Evolutionary conservation across 1,140 invertebrate species (phyloP).

Genomic region (Nasonia vitripennis): DNA sequence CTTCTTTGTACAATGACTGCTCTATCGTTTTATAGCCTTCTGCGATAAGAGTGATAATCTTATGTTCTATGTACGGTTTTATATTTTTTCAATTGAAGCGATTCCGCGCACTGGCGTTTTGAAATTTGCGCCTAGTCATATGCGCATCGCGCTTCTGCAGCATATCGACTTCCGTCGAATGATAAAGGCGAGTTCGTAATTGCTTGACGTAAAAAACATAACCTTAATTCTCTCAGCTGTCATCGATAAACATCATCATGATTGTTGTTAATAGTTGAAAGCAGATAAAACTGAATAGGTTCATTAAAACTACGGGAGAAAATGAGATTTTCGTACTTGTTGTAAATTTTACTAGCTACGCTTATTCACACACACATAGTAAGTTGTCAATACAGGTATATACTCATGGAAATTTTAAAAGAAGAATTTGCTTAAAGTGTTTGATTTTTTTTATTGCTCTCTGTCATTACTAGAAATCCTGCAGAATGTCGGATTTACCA

Average conservation of each 20-base stretch:
- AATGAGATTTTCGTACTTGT: constrained; percentile 10
- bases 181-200: neutral
- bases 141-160: too few species aligned
- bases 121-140: too few species aligned
- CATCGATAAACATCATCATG: constrained; percentile 37
- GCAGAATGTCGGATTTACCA: constrained; percentile 80
- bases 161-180: too few species aligned
- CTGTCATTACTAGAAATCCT: constrained; percentile 44
- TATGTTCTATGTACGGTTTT: too few species aligned
- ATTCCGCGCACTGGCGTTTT: too few species aligned
- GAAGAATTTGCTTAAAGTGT: neutral
- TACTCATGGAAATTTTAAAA: neutral
- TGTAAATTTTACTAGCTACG: neutral
- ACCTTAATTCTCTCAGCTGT: constrained; percentile 34
- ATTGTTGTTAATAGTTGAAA: constrained; percentile 30
- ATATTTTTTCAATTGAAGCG: too few species aligned
- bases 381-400: neutral
- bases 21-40: too few species aligned
- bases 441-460: neutral
- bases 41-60: too few species aligned
- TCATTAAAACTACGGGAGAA: neutral
- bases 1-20: too few species aligned
- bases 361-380: neutral
- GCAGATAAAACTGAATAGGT: neutral
- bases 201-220: constrained; percentile 24